Evolutionary conservation across 2,888 invertebrate genomes (phyloP).

Genomic region (Xestia c-nigrum): DNA sequence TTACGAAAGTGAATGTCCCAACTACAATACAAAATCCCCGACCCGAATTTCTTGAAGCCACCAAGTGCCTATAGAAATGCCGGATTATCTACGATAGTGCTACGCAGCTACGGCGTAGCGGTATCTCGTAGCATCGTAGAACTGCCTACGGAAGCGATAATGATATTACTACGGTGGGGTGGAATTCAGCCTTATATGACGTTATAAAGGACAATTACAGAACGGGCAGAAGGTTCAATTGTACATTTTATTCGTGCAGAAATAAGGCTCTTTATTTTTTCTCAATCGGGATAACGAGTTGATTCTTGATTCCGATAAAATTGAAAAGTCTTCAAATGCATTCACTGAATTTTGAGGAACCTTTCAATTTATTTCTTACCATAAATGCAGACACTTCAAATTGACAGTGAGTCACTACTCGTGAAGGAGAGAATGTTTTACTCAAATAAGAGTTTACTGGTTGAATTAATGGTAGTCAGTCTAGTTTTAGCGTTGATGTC

Average conservation of each 20-base stretch:
- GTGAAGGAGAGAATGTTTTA: not conserved
- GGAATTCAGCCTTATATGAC: constrained; percentile 47
- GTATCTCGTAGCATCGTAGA: constrained; percentile 64
- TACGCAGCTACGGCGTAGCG: constrained; percentile 66
- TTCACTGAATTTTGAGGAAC: not conserved
- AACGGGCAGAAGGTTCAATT: constrained; percentile 19
- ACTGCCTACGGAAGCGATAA: constrained; percentile 62
- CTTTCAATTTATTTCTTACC: not conserved
- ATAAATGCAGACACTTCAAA: not conserved
- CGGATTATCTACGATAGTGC: constrained; percentile 52
- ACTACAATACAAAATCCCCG: constrained; percentile 23
- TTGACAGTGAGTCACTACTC: no score
- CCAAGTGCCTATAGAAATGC: constrained; percentile 44
- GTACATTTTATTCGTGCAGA: not conserved
- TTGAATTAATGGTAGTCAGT: no score
- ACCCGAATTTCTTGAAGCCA: constrained; percentile 41
- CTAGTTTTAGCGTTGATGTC: not conserved
- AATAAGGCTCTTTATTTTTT: not conserved
- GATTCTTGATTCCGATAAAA: not conserved
- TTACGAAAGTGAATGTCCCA: not conserved
- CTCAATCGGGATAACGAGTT: not conserved
- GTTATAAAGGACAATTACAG: constrained; percentile 23
- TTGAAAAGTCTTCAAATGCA: not conserved
- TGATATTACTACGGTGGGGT: constrained; percentile 54
- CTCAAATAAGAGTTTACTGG: not conserved